Base-by-base conservation (phyloP, 30 jellyfish, hydroid and myxozoan species). In the Pseudorhiza aurosa region DNA sequence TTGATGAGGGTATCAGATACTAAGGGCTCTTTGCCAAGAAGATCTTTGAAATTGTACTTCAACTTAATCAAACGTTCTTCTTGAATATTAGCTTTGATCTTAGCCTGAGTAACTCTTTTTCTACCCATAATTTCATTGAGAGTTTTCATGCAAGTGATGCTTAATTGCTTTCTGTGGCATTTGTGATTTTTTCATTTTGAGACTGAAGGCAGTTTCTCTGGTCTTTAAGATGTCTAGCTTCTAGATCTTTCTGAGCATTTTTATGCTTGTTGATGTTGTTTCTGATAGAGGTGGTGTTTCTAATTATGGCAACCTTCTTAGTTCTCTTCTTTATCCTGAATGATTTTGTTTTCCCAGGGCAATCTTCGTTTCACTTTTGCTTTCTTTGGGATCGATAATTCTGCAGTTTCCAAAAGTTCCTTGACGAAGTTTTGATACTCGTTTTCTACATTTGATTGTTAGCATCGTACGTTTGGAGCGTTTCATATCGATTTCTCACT, bases 91-190 rank as follows among this genome's bases (percentile, higher is more conserved):
- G 80, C 87, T 74, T 74, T 74, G 7, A 74, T 64, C 30, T 74
- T 74, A 32, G 87, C 80, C 21, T 27, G 65, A 19, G 29, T 18
- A 14, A 33, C 4, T 5, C 59, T 45, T 49, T 80, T 80, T 8
- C 92, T 19, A 9, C 88, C 92, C 2, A 29, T 18, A 21, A 80
- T 65, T 22, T 63, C 78, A 37, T 80, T 65, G 39, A 67, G n/a
- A n/a, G n/a, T n/a, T n/a, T n/a, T n/a, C n/a, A n/a, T n/a, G n/a
- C n/a, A n/a, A n/a, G n/a, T n/a, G n/a, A n/a, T n/a, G n/a, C n/a
- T n/a, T n/a, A n/a, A n/a, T n/a, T n/a, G n/a, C n/a, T n/a, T n/a
- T n/a, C n/a, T n/a, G n/a, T n/a, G n/a, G n/a, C n/a, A n/a, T n/a
- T n/a, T n/a, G n/a, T n/a, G n/a, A n/a, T n/a, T n/a, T n/a, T n/a